A percentile compares a stretch with the other conserved stretches of the same genome.
phyloP scores from a whole-genome alignment of 2,113 vertebrate species.

The Miniopterus natalensis region DNA sequence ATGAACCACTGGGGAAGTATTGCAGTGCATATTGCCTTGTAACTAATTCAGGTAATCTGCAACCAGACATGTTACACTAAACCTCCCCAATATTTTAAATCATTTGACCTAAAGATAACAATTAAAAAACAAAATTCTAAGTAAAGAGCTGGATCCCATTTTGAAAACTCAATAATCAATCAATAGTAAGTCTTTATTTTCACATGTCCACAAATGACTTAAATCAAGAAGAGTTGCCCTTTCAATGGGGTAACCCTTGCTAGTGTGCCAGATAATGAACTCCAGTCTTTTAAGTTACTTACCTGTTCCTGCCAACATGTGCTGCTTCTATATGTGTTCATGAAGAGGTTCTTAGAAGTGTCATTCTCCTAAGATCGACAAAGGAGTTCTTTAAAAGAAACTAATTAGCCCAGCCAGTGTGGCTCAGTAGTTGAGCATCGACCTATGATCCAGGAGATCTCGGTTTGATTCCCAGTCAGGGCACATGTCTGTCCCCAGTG shows the following conservation, averaged over 20 bases:
- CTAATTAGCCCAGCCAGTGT: neutral
- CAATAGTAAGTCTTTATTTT: neutral
- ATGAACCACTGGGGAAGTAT: accelerated
- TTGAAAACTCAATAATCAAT: neutral
- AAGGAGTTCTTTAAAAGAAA: neutral
- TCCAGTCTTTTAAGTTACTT: neutral
- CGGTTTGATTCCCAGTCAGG: too few species aligned
- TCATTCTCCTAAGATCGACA: neutral
- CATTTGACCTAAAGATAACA: neutral
- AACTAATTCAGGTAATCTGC: neutral
- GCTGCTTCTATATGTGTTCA: accelerated
- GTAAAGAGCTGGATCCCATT: neutral
- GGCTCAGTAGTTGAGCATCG: too few species aligned
- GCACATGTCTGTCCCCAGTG: too few species aligned
- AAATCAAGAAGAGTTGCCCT: neutral
- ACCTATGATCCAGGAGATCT: too few species aligned
- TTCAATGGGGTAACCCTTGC: neutral
- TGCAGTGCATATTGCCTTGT: accelerated
- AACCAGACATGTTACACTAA: neutral
- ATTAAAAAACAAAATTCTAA: neutral
- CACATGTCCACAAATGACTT: neutral
- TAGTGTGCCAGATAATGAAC: neutral
- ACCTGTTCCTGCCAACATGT: neutral
- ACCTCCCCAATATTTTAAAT: neutral
- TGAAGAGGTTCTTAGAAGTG: neutral